Conservation (phyloP, 2,797 vertebrate species). For the Dicrostonyx torquatus region DNA sequence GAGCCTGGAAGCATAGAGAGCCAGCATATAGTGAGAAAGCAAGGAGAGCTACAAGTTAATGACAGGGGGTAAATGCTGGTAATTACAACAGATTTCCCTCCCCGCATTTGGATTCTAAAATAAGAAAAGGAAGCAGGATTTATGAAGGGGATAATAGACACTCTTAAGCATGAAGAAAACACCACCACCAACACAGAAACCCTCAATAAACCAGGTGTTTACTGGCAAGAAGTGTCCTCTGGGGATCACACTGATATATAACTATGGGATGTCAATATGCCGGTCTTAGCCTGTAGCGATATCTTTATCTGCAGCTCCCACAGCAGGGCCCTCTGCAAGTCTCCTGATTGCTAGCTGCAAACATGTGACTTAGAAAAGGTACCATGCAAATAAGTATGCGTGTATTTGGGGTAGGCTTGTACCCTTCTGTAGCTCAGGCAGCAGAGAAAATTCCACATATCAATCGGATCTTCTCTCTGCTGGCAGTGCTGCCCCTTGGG, state of each 20-base stretch:
- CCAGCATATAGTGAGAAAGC: conserved; percentile 53
- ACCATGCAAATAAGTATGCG: conserved; percentile 28
- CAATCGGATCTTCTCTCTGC: neutral
- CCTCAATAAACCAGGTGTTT: conserved; percentile 80
- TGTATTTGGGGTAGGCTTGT: neutral
- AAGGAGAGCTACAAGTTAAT: neutral
- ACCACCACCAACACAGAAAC: conserved; percentile 71
- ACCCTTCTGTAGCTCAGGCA: neutral
- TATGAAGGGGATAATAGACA: conserved; percentile 74
- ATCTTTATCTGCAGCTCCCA: conserved; percentile 65
- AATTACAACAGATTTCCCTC: neutral
- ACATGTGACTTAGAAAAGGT: conserved; percentile 74
- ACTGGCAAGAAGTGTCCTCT: conserved; percentile 75
- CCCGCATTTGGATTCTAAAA: conserved; percentile 37
- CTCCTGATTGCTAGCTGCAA: conserved; percentile 76
- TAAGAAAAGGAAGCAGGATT: conserved; percentile 68
- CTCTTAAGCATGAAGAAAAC: neutral
- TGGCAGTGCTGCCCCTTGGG: neutral
- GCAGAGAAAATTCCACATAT: neutral
- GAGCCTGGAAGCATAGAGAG: neutral
- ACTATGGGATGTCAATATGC: conserved; percentile 71
- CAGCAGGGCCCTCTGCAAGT: neutral
- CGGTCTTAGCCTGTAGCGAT: conserved; percentile 56
- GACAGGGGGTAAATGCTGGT: neutral
- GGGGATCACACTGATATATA: conserved; percentile 74